phyloP scores from a whole-genome alignment of 1,140 invertebrate species.

The Macrobrachium nipponense region DNA sequence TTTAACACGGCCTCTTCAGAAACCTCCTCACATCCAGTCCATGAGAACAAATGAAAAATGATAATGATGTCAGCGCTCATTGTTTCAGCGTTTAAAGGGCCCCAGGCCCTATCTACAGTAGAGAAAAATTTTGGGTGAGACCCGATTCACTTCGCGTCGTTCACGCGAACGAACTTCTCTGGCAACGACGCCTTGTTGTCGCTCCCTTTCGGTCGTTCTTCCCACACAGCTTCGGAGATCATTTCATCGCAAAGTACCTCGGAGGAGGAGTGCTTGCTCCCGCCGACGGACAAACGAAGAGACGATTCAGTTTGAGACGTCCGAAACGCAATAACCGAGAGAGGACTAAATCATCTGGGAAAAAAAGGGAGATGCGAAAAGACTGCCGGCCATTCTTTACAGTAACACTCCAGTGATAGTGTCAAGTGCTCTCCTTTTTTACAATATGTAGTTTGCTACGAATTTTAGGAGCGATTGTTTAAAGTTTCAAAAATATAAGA shows the following conservation, averaged over 20 bases:
- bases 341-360: no score
- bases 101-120: slow-evolving; percentile 33
- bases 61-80: slow-evolving; percentile 50
- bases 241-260: no score
- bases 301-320: no score
- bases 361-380: no score
- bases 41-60: slow-evolving; percentile 51
- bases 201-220: no score
- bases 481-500: slow-evolving; percentile 29
- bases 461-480: slow-evolving; percentile 43
- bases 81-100: slow-evolving; percentile 46
- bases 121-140: slow-evolving; percentile 30
- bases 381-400: slow-evolving; percentile 28
- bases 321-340: no score
- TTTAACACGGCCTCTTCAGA: slow-evolving; percentile 7
- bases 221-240: no score
- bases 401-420: slow-evolving; percentile 52
- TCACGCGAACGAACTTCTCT: neutral
- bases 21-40: slow-evolving; percentile 14
- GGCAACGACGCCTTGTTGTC: no score
- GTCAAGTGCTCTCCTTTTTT: slow-evolving; percentile 51
- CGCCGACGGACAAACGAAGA: no score
- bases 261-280: no score
- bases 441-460: slow-evolving; percentile 25
- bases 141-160: neutral